Evolutionary conservation across 2,113 vertebrate species (phyloP), one percentile per base, ranked within the genome.

Genomic region (Chionodraco myersi): DNA sequence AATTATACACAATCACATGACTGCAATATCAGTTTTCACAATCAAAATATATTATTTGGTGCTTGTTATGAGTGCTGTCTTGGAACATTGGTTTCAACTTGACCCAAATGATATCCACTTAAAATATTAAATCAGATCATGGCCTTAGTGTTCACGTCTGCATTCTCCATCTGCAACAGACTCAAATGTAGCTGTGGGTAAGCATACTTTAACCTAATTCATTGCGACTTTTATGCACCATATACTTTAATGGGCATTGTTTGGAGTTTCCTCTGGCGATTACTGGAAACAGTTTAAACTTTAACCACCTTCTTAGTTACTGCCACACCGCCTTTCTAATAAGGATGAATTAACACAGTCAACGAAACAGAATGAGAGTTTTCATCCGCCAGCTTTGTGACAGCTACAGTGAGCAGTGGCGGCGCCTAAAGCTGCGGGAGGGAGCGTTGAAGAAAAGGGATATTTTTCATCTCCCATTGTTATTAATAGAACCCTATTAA

Each of bases 401-500:
- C 68, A 79, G 71, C 79, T 74, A 76, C 64, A 70, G 58, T 34
- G 71, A 78, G 69, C 51, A 53, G 26, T 41, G 52, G 68, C 56
- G 57, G 45, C 45, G 62, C 56, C 75, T 75, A 76, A 80, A 58
- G 66, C 87, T 87, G 86, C 75, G 59, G 72, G 36, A 36, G 72
- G 80, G 76, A 90, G 86, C 79, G 72, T 79, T 68, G 74, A 84
- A 75, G 88, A 87, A 80, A 79, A 69, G 80, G 62, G 72, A 86
- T 91, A 71, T 91, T 88, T 89, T 86, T 85, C 88, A 87, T 79
- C 86, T 91, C 79, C 73, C 79, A 66, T 84, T 91, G 91, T 92
- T 94, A 95, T 93, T 93, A 94, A 92, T 94, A 95, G 93, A 85
- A 87, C 64, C 68, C 88, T 91, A 94, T 93, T 93, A 95, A 94